Evolutionary conservation across 1,140 invertebrate genomes (phyloP), one percentile per base, ranked within the genome.

Genomic region (Papilio aristodemus): DNA sequence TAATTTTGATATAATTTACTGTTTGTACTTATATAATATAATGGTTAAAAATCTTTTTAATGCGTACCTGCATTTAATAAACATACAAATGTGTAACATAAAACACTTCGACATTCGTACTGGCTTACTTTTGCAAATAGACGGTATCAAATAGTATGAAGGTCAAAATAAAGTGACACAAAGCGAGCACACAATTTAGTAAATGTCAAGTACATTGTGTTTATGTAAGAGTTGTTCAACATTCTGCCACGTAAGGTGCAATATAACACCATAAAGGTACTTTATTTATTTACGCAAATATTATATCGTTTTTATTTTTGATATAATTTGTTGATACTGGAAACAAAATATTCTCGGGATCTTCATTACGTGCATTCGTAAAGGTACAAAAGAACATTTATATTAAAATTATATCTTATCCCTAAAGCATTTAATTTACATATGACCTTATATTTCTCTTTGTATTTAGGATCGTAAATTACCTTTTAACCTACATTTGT

Each of bases 131-230:
- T 54, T 54, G 19, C 57, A 63, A 66, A 50, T 72, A 66, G 39
- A 66, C 54, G 69, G 43, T 71, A 71, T 71, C 67, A 50, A 54
- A 54, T 54, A 25, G 14, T 14, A 50, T 19, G 9, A 50, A 50
- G 46, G 46, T 50, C 46, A 25, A 5, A 54, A 54, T 10, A 54
- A 54, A 22, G 46, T 54, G 17, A 54, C 17, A 54, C 22, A 54
- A 54, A 17, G 19, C 46, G 7, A 22, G 13, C 46, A 22, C 13
- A 39, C 10, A 10, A 25, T 25, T 22, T 19, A 14, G n/a, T 22
- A 22, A 50, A 50, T 50, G 46, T n/a, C n/a, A n/a, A n/a, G n/a
- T 22, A 14, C 14, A n/a, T n/a, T n/a, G n/a, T n/a, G n/a, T n/a
- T 43, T 5, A 9, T 19, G 11, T 22, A 50, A 22, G 19, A 46